Evolutionary conservation across 2,888 invertebrate genomes (phyloP), one percentile per base, ranked within the genome.

Genomic region (Eristalinus sepulchralis): DNA sequence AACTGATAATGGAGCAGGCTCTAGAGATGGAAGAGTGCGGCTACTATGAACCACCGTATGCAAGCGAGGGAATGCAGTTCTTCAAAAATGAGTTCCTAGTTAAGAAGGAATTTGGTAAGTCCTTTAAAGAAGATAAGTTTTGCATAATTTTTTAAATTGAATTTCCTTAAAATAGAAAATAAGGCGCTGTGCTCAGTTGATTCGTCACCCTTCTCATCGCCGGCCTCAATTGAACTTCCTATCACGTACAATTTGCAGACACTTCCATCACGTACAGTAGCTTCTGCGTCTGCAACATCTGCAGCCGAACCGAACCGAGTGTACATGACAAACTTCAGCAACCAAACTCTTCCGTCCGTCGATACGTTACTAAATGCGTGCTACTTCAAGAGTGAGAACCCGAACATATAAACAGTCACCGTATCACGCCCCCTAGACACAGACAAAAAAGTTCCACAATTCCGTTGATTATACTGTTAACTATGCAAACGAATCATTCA

Each of bases 1-100:
- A 92, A 76, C 80, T 92, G 55, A 91, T 92, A 11, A 92, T 92
- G 92, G 92, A 92, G 67, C 92, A 92, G 88, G 92, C 92, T 0
- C 89, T 92, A 9, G 92, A 92, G 88, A 91, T 92, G 91, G 92
- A 92, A 73, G 92, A 92, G 82, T 91, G 91, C 63, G 91, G 91
- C 2, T 87, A 91, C 9, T 91, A 91, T 73, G 91, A 91, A 71
- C 88, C 90, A 0, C 89, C 90, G 0, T 91, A 91, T 64, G 88
- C 91, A 31, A 89, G 89, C 17, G 90, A 91, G 11, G 90, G 89
- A 62, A 80, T 91, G 67, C 91, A 91, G 77, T 91, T 91, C 70
- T 90, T 91, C 84, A 90, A 92, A 2, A 91, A 91, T 77, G 90
- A 92, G 84, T 88, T 91, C 82, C 88, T 88, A 76, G 89, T 90